These are phyloP conservation scores for Brachionus angularis DNA, from an alignment of 1,140 invertebrate species.

Conservation along the genomic window DNA sequence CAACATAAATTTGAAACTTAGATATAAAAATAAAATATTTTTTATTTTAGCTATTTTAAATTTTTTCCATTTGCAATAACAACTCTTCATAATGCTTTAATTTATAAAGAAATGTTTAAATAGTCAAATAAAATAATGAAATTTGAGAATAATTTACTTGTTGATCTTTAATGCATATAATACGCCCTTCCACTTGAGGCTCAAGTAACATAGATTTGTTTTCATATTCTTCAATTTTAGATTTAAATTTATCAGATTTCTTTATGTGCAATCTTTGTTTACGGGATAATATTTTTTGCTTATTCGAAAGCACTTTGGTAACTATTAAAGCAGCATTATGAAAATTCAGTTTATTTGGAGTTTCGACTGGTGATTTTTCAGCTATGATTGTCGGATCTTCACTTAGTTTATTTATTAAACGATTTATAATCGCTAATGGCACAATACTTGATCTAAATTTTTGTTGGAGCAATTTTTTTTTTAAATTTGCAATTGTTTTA, in stretches of 20 bases:
- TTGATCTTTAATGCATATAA: conserved; percentile 1
- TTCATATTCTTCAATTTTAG: conserved; percentile 16
- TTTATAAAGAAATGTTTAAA: not conserved
- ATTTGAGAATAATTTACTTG: not conserved
- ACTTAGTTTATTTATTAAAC: conserved; percentile 4
- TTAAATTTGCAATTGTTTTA: not conserved
- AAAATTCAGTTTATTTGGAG: conserved; percentile 3
- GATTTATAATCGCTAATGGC: not conserved
- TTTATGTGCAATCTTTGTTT: not conserved
- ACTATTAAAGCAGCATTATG: conserved; percentile 1
- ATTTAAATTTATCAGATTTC: not conserved
- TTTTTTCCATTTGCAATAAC: not conserved
- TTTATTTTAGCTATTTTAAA: not conserved
- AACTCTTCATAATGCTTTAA: not conserved
- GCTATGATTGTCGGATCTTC: not conserved
- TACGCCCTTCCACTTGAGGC: conserved; percentile 21
- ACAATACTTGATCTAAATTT: conserved; percentile 33
- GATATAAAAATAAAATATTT: too few species aligned
- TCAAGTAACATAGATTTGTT: conserved; percentile 3
- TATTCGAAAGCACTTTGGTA: conserved; percentile 18
- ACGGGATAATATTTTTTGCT: not conserved
- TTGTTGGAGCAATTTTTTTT: not conserved
- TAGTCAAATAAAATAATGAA: not conserved
- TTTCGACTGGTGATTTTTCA: not conserved
- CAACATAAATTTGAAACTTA: too few species aligned